A percentile compares a stretch with the other conserved stretches of the same genome.
Conservation (phyloP, 64 coral and sea anemone genomes). For the Stichodactyla mertensii region DNA sequence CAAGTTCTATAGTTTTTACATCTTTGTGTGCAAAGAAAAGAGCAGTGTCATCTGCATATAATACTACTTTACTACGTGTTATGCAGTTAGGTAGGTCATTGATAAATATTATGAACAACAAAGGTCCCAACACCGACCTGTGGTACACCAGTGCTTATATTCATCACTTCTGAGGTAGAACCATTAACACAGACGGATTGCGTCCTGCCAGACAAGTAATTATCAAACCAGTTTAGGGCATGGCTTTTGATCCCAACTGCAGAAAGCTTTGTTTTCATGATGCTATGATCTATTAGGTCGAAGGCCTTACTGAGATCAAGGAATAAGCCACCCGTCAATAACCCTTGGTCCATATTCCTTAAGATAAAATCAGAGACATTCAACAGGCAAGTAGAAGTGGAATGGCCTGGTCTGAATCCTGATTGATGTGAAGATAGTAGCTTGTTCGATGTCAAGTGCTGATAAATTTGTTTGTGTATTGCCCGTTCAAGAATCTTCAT, state of each 20-base stretch:
- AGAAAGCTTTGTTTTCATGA: not conserved
- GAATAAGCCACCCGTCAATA: slow-evolving; percentile 12
- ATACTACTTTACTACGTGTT: too few relatives aligned
- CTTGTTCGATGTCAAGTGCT: slow-evolving; percentile 15
- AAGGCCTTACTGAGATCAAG: slow-evolving; percentile 35
- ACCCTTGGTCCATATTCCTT: slow-evolving; percentile 17
- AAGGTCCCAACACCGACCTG: not conserved
- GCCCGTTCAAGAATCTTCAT: slow-evolving; percentile 37
- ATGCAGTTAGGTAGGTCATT: too few relatives aligned
- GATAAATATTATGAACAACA: too few relatives aligned
- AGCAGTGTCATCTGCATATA: too few relatives aligned
- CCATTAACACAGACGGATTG: not conserved
- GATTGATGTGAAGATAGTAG: slow-evolving; percentile 8
- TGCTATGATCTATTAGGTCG: slow-evolving; percentile 11
- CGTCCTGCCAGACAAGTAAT: not conserved
- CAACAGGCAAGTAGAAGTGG: not conserved
- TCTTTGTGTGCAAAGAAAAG: too few relatives aligned
- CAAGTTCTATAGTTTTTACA: not conserved
- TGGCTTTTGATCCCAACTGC: not conserved
- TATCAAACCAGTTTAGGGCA: slow-evolving; percentile 15
- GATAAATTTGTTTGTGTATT: slow-evolving; percentile 6
- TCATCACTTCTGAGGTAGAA: not conserved
- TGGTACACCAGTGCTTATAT: not conserved
- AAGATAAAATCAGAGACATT: slow-evolving; percentile 27
- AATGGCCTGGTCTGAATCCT: slow-evolving; percentile 10